phyloP scores from a whole-genome alignment of 2,797 vertebrate genomes.

The Pygocentrus nattereri region DNA sequence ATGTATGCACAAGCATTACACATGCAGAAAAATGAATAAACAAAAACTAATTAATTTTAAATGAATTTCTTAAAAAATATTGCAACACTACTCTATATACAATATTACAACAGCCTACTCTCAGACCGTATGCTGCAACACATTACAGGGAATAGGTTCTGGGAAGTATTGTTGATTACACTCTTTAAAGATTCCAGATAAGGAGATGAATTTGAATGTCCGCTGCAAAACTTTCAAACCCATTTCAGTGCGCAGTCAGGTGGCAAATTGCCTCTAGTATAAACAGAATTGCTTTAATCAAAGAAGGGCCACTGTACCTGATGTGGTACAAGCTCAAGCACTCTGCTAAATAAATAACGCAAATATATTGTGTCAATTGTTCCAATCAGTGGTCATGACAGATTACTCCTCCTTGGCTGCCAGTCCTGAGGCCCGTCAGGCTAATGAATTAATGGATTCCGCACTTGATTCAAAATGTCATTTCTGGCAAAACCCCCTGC shows the following conservation, averaged over 20 bases:
- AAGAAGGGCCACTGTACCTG: conserved; percentile 21
- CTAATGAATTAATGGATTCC: conserved; percentile 65
- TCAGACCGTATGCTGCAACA: not conserved
- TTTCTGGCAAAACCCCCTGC: conserved; percentile 62
- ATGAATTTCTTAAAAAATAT: not conserved
- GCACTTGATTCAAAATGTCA: conserved; percentile 66
- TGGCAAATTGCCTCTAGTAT: conserved; percentile 36
- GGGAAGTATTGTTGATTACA: not conserved
- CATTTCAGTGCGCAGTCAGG: conserved; percentile 31
- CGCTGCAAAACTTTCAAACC: conserved; percentile 10
- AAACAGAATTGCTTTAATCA: conserved; percentile 38
- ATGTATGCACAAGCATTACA: not conserved
- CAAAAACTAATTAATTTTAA: not conserved
- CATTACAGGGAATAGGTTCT: not conserved
- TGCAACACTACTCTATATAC: too few species aligned
- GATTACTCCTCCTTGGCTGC: conserved; percentile 50
- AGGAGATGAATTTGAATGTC: not conserved
- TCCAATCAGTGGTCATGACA: conserved; percentile 51
- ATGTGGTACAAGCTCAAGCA: conserved; percentile 13
- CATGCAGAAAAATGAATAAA: not conserved
- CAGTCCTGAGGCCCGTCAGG: conserved; percentile 51
- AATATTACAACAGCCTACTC: too few species aligned
- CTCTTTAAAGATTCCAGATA: not conserved
- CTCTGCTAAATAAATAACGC: conserved; percentile 39
- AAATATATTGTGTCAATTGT: conserved; percentile 20